phyloP scores from a whole-genome alignment of 92 coral and sea anemone genomes.

The Epizoanthus fatuus region DNA sequence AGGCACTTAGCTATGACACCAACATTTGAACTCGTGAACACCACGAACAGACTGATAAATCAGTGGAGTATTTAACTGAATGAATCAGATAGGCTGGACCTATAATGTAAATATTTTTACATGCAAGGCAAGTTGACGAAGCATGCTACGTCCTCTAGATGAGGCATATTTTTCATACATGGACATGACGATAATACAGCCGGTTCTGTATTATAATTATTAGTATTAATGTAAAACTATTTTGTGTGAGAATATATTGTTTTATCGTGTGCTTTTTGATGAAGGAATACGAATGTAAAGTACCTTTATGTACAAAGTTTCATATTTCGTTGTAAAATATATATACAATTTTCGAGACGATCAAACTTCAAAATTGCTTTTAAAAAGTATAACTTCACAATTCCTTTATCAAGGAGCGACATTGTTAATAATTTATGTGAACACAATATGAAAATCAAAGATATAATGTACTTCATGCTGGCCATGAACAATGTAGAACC shows the following conservation, averaged over 20 bases:
- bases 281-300: slow-evolving; percentile 62
- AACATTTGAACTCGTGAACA: slow-evolving; percentile 19
- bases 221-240: slow-evolving; percentile 64
- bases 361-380: slow-evolving; percentile 70
- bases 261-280: slow-evolving; percentile 76
- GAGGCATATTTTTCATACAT: slow-evolving; percentile 79
- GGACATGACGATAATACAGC: slow-evolving; percentile 58
- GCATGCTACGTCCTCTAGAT: slow-evolving; percentile 22
- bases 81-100: slow-evolving; percentile 87
- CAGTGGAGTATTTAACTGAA: slow-evolving; percentile 39
- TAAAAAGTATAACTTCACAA: slow-evolving; percentile 62
- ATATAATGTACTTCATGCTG: slow-evolving; percentile 87
- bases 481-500: slow-evolving; percentile 82
- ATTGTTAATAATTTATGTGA: slow-evolving; percentile 62
- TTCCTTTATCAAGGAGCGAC: slow-evolving; percentile 91
- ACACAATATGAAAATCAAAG: slow-evolving; percentile 46
- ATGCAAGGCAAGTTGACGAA: slow-evolving; percentile 13
- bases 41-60: slow-evolving; percentile 9
- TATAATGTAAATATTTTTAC: slow-evolving; percentile 86
- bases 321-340: slow-evolving; percentile 62
- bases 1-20: slow-evolving; percentile 70
- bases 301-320: slow-evolving; percentile 51
- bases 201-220: slow-evolving; percentile 76
- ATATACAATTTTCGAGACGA: slow-evolving; percentile 40
- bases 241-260: slow-evolving; percentile 79